Evolutionary conservation across 1,140 invertebrate genomes (phyloP).

Genomic region (Tenebrio molitor): DNA sequence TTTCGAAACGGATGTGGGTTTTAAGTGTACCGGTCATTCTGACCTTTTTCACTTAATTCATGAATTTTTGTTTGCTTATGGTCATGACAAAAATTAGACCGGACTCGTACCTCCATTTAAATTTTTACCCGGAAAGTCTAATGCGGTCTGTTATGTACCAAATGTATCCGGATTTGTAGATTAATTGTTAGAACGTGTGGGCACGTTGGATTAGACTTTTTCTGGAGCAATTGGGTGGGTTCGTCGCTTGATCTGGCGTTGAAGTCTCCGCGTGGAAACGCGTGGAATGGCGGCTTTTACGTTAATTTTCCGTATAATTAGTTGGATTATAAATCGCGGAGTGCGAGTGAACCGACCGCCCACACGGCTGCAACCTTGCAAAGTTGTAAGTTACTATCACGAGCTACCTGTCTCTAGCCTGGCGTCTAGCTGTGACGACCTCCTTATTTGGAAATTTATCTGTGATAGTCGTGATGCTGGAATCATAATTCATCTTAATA

Average conservation of each 20-base stretch:
- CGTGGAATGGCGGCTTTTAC: neutral
- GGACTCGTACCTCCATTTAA: neutral
- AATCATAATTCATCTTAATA: constrained; percentile 15
- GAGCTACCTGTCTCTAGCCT: constrained; percentile 43
- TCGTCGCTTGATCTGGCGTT: neutral
- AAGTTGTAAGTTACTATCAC: constrained; percentile 39
- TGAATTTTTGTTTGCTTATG: neutral
- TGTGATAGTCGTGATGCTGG: constrained; percentile 11
- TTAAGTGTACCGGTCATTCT: constrained; percentile 9
- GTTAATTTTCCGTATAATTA: constrained; percentile 20
- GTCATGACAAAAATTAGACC: neutral
- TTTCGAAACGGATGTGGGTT: constrained; percentile 41
- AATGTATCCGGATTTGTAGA: too few relatives aligned
- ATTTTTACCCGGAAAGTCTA: neutral
- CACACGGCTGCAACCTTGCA: constrained; percentile 34
- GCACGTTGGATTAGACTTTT: neutral
- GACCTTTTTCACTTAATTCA: constrained; percentile 39
- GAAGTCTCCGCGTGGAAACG: neutral
- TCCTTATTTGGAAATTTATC: constrained; percentile 42
- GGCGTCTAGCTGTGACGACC: constrained; percentile 40
- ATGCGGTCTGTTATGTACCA: neutral
- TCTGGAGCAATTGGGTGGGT: neutral
- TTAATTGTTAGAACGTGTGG: constrained; percentile 4
- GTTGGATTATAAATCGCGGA: neutral
- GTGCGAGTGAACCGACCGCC: constrained; percentile 1